Base-by-base conservation (phyloP, 2,888 invertebrate genomes). In the Encarsia formosa region DNA sequence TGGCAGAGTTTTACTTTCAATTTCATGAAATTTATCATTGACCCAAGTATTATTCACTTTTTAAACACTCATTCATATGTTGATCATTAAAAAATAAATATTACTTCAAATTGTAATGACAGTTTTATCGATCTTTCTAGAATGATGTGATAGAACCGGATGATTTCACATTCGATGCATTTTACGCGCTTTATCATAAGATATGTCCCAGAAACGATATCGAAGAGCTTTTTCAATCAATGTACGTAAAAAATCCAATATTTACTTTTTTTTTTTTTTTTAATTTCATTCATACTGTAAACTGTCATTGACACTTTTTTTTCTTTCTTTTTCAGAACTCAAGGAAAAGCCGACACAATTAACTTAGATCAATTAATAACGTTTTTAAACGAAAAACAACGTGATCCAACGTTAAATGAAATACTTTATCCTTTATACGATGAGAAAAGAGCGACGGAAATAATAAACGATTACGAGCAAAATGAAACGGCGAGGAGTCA, bases 181-280 rank as follows among this genome's bases (percentile, higher is more conserved):
- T 99, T 77, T 97, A 98, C 76, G 88, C 91, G 45, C 80, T 99
- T 11, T 99, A 99, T 75, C 97, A 97, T 75, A 98, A 96, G 79
- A 97, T 99, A 68, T 99, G 98, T 70, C 99, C 99, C 3, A 83
- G 99, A 65, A 96, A 95, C 67, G 99, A 99, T 75, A 98, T 99
- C 64, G 97, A 99, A 68, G 98, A 98, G 71, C 79, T 99, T 23
- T 99, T 98, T 73, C 85, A 91, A 71, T 87, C 89, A 56, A 88
- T 97, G 97, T 97, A 79, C 86, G 93, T 84, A 60, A 48, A 44
- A 26, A 26, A n/a, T n/a, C n/a, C n/a, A n/a, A n/a, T n/a, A n/a
- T n/a, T n/a, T 13, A 29, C 29, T 13, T 9, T 29, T 9, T 29
- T 29, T 34, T 44, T 34, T 44, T 34, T 18, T 1, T n/a, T n/a